These are phyloP conservation scores for Conomelus anceps DNA, from an alignment of 2,888 invertebrate genomes.

Conservation along the genomic window DNA sequence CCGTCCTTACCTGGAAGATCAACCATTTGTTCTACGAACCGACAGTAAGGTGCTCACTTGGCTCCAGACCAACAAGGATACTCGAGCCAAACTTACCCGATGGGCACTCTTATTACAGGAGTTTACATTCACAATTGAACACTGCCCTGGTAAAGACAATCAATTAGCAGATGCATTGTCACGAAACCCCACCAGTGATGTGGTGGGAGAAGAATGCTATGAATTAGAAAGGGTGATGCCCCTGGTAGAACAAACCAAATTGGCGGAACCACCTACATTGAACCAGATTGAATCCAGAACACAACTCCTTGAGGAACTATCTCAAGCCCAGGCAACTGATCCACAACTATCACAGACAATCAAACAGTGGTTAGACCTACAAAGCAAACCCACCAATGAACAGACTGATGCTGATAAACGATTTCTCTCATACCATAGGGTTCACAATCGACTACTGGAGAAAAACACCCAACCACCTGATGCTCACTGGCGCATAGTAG, in stretches of 20 bases:
- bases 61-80: constrained; percentile 29
- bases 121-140: constrained; percentile 27
- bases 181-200: constrained; percentile 17
- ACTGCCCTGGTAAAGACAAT: constrained; percentile 22
- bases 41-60: constrained; percentile 31
- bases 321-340: background rate
- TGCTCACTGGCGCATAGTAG: no score
- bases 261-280: no score
- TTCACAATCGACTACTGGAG: no score
- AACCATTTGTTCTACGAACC: constrained; percentile 28
- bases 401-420: background rate
- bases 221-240: background rate
- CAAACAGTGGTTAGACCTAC: no score
- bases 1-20: background rate
- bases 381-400: background rate
- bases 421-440: background rate
- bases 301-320: background rate
- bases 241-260: no score
- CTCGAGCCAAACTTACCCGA: constrained; percentile 28
- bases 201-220: background rate
- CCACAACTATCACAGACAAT: background rate
- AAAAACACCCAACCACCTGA: background rate
- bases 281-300: background rate
- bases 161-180: constrained; percentile 32
- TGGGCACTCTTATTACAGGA: constrained; percentile 32